phyloP scores from a whole-genome alignment of 2,888 invertebrate genomes.

The Mechanitis messenoides region DNA sequence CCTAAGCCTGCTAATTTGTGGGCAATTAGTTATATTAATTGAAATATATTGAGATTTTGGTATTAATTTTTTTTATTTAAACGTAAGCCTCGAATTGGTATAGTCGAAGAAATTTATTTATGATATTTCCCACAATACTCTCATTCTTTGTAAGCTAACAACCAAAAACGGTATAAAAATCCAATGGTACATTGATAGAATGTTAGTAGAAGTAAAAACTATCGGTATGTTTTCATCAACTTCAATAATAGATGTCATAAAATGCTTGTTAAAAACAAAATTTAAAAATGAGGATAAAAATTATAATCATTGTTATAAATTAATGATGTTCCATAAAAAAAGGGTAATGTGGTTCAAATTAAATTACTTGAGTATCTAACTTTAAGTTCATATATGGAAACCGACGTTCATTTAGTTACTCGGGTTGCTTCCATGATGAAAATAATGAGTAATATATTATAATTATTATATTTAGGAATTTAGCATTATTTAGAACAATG shows the following conservation, averaged over 20 bases:
- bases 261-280: conserved; percentile 59
- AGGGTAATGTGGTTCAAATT: too few relatives aligned
- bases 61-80: neutral
- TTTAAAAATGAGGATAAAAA: conserved; percentile 53
- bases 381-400: too few relatives aligned
- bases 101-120: conserved; percentile 12
- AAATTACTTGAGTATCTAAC: too few relatives aligned
- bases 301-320: conserved; percentile 43
- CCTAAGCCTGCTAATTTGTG: neutral
- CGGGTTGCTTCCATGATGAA: too few relatives aligned
- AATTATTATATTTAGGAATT: too few relatives aligned
- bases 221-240: conserved; percentile 24
- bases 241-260: conserved; percentile 45
- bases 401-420: too few relatives aligned
- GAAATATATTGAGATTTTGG: neutral
- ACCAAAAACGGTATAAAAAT: conserved; percentile 59
- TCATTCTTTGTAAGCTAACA: conserved; percentile 59
- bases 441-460: too few relatives aligned
- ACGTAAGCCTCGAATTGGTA: conserved; percentile 5
- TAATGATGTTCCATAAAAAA: too few relatives aligned
- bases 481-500: too few relatives aligned
- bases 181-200: conserved; percentile 53
- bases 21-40: neutral
- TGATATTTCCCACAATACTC: conserved; percentile 46
- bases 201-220: conserved; percentile 30